Evolutionary conservation across 1,140 invertebrate genomes (phyloP).

Genomic region (Megalonaias nervosa): DNA sequence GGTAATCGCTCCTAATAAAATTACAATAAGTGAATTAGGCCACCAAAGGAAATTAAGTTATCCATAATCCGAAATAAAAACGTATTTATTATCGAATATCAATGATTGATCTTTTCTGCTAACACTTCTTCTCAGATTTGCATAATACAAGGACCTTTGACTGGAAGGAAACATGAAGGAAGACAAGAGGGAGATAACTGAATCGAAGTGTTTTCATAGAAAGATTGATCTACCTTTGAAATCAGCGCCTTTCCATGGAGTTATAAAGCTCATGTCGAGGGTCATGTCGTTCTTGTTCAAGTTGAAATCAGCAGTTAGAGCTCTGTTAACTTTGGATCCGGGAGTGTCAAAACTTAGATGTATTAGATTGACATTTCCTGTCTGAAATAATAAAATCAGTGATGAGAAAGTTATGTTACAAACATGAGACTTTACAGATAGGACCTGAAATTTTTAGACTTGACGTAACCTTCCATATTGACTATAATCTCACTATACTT

Average conservation of each 20-base stretch:
- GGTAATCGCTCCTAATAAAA: conserved; percentile 36
- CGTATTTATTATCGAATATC: not conserved
- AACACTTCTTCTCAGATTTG: not conserved
- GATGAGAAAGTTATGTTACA: not conserved
- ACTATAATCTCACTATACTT: not conserved
- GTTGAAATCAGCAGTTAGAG: conserved; percentile 63
- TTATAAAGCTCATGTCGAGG: conserved; percentile 57
- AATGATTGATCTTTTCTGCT: not conserved
- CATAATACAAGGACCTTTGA: too few species aligned
- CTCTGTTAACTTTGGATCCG: conserved; percentile 69
- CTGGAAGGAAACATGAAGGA: not conserved
- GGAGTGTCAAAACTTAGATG: conserved; percentile 72
- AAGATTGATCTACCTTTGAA: conserved; percentile 55
- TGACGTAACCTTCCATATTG: not conserved
- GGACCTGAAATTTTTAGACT: not conserved
- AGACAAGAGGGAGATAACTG: not conserved
- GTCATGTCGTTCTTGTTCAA: conserved; percentile 58
- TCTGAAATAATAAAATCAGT: conserved; percentile 35
- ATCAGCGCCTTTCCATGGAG: conserved; percentile 68
- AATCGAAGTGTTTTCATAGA: not conserved
- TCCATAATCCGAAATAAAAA: not conserved
- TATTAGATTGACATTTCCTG: conserved; percentile 29
- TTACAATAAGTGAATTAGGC: not conserved
- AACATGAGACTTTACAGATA: not conserved
- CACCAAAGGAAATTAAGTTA: not conserved